Conservation (phyloP, 2,797 vertebrate species). For the Dryobates pubescens region DNA sequence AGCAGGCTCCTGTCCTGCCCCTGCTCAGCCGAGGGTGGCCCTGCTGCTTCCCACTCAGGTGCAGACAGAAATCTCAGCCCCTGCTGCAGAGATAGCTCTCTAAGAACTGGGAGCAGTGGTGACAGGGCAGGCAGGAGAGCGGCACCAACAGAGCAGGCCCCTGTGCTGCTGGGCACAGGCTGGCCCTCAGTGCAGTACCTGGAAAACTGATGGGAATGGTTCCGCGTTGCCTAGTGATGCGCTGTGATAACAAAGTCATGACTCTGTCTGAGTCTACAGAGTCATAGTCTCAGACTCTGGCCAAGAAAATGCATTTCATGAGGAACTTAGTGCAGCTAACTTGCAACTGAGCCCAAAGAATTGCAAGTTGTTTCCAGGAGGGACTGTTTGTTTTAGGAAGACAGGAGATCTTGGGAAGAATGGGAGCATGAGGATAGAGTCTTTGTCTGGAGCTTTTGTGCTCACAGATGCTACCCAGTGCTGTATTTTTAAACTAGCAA, state of each 20-base stretch:
- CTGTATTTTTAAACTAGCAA: neutral
- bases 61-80: fast-evolving
- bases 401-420: neutral
- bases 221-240: neutral
- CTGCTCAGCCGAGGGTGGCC: fast-evolving
- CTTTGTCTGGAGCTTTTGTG: neutral
- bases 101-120: neutral
- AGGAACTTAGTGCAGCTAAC: neutral
- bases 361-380: neutral
- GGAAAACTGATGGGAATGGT: neutral
- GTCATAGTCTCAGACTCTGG: neutral
- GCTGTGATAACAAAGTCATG: neutral
- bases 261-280: too few species aligned
- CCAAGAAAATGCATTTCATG: neutral
- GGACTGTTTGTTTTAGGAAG: neutral
- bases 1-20: neutral
- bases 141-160: neutral
- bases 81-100: fast-evolving
- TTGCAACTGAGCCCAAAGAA: neutral
- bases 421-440: neutral
- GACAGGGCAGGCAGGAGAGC: neutral
- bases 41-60: fast-evolving
- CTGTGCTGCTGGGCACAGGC: fast-evolving
- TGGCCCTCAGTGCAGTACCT: neutral
- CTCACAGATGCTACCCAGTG: neutral